phyloP scores from a whole-genome alignment of 92 coral and sea anemone species.

The Palythoa heliodiscus region DNA sequence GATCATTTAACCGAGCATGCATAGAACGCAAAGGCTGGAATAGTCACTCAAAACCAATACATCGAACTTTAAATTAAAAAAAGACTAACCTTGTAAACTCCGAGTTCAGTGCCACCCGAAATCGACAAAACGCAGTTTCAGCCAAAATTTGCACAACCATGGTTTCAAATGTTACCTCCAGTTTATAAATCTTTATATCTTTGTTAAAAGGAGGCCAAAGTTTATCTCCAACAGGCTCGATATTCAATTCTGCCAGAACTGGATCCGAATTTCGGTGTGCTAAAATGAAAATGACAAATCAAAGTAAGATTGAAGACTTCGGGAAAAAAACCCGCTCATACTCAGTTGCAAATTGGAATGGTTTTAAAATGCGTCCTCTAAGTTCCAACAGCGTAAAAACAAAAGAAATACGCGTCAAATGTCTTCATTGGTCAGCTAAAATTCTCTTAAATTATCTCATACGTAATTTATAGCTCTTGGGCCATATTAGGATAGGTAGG shows the following conservation, averaged over 20 bases:
- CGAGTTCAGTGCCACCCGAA: conserved; percentile 6
- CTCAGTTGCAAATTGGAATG: neutral
- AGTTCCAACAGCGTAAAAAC: too few relatives aligned
- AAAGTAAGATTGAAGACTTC: neutral
- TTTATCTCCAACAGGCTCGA: conserved; percentile 28
- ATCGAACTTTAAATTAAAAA: neutral
- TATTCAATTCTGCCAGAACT: neutral
- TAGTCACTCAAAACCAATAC: too few relatives aligned
- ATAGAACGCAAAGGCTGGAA: too few relatives aligned
- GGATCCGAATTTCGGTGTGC: conserved; percentile 13
- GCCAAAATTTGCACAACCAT: conserved; percentile 19
- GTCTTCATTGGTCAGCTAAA: too few relatives aligned
- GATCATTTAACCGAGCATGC: too few relatives aligned
- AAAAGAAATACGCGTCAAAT: too few relatives aligned
- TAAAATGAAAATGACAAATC: neutral
- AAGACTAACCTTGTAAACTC: conserved; percentile 20
- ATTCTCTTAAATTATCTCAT: too few relatives aligned
- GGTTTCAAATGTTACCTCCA: conserved; percentile 9
- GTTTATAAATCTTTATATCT: conserved; percentile 1
- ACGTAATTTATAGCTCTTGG: neutral
- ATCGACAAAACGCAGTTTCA: conserved; percentile 15
- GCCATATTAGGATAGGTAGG: neutral
- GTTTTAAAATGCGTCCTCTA: too few relatives aligned
- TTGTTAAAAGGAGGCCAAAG: conserved; percentile 8
- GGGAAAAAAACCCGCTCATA: too few relatives aligned